phyloP scores from a whole-genome alignment of 23 tunicate genomes.

The Aplidium turbinatum region DNA sequence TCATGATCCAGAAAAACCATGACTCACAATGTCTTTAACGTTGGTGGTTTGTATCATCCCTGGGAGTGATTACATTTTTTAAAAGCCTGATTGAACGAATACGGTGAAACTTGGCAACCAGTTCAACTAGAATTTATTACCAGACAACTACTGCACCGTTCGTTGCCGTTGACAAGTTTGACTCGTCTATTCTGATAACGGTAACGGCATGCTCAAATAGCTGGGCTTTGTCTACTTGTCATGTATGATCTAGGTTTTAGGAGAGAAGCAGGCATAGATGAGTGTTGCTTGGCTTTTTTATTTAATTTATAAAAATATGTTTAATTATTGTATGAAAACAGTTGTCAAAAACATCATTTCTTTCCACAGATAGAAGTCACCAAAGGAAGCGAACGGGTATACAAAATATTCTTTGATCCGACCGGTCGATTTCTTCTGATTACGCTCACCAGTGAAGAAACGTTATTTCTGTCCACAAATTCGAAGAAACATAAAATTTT shows the following conservation, averaged over 20 bases:
- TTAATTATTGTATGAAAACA: not conserved
- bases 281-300: no score
- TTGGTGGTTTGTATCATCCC: no score
- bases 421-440: slow-evolving; percentile 66
- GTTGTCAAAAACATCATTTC: not conserved
- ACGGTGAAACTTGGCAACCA: no score
- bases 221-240: not conserved
- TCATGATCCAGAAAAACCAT: no score
- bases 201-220: not conserved
- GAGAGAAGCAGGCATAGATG: no score
- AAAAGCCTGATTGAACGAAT: no score
- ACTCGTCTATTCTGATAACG: no score
- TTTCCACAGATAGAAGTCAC: slow-evolving; percentile 62
- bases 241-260: not conserved
- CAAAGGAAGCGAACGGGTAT: slow-evolving; percentile 68
- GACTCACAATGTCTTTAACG: no score
- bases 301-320: not conserved
- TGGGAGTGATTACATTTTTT: no score
- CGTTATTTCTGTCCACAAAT: slow-evolving; percentile 63
- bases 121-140: no score
- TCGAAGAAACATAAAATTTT: slow-evolving; percentile 71
- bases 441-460: slow-evolving; percentile 61
- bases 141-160: no score
- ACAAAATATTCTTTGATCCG: slow-evolving; percentile 80
- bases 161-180: not conserved